Evolutionary conservation across 1,140 invertebrate genomes (phyloP).

Genomic region (Drosophila biarmipes): DNA sequence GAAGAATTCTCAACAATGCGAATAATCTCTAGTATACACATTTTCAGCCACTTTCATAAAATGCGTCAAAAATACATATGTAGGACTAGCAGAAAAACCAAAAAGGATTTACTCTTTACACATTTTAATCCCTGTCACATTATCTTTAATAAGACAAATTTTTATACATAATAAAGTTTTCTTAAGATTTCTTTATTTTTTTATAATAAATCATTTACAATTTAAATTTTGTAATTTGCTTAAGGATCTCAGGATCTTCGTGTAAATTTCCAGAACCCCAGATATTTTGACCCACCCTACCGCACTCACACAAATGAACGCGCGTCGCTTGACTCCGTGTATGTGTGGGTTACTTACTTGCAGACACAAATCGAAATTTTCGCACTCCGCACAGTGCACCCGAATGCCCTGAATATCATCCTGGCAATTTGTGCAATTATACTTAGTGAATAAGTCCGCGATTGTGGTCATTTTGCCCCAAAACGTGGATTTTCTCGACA

Average conservation of each 20-base stretch:
- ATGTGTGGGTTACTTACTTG: slow-evolving; percentile 88
- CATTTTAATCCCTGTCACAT: not conserved
- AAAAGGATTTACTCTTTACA: not conserved
- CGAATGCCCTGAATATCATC: slow-evolving; percentile 94
- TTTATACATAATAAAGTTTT: too few species aligned
- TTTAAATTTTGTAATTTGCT: not conserved
- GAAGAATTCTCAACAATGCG: not conserved
- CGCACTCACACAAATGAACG: not conserved
- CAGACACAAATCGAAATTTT: slow-evolving; percentile 94
- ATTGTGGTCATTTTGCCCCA: slow-evolving; percentile 70
- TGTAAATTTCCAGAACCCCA: not conserved
- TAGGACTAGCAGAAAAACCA: too few species aligned
- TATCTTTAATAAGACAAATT: too few species aligned
- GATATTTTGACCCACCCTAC: slow-evolving; percentile 21
- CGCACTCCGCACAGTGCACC: slow-evolving; percentile 94
- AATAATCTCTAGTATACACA: not conserved
- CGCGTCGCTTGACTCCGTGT: slow-evolving; percentile 17
- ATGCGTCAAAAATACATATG: too few species aligned
- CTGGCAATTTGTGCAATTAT: slow-evolving; percentile 96
- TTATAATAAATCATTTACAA: too few species aligned
- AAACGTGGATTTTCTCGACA: slow-evolving; percentile 39
- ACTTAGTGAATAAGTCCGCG: slow-evolving; percentile 89
- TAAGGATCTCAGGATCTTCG: not conserved
- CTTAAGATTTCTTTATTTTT: too few species aligned
- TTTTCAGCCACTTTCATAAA: not conserved